These are phyloP conservation scores for Microctonus brassicae DNA, from an alignment of 2,888 invertebrate species.

Conservation along the genomic window DNA sequence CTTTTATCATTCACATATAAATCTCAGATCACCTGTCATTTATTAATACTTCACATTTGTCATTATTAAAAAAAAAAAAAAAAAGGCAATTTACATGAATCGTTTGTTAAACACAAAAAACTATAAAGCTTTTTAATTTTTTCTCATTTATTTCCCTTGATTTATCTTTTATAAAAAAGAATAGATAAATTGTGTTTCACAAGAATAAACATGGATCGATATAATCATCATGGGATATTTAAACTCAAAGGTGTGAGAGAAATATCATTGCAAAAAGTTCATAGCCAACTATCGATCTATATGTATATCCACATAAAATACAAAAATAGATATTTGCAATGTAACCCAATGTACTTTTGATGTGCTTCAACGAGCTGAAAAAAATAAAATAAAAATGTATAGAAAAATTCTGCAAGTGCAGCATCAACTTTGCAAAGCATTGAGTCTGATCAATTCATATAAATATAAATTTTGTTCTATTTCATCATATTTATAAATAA, in stretches of 20 bases:
- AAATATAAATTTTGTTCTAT: background rate
- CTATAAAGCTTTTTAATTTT: background rate
- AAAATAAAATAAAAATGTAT: constrained; percentile 13
- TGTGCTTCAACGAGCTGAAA: constrained; percentile 54
- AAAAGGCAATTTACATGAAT: too few relatives aligned
- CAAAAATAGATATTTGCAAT: constrained; percentile 24
- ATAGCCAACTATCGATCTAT: constrained; percentile 11
- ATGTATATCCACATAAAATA: background rate
- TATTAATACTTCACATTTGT: background rate
- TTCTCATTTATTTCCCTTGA: background rate
- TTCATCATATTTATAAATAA: too few relatives aligned
- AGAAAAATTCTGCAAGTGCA: constrained; percentile 40
- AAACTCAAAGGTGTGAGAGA: background rate
- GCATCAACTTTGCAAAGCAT: constrained; percentile 28
- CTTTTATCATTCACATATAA: background rate
- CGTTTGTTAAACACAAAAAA: background rate
- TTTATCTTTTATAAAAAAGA: background rate
- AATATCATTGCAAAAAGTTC: background rate
- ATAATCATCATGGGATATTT: background rate
- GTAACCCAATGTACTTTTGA: constrained; percentile 48
- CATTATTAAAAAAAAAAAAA: background rate
- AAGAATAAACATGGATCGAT: background rate
- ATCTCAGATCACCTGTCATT: background rate
- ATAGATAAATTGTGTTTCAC: background rate
- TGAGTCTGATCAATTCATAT: background rate